These are phyloP conservation scores for Phodopus roborovskii DNA, from an alignment of 2,113 vertebrate genomes.

Conservation along the genomic window DNA sequence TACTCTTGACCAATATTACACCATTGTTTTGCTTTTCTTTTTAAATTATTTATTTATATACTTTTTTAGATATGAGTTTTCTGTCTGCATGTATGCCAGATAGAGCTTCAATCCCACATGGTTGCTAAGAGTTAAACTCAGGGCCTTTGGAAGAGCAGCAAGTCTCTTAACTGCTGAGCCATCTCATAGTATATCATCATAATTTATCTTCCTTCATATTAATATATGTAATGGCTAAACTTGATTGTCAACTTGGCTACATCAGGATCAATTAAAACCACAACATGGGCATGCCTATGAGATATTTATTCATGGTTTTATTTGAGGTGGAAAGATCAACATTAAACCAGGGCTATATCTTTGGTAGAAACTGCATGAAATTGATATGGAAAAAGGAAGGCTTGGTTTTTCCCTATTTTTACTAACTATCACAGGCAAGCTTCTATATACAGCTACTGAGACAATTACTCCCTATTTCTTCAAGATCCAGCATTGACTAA, in stretches of 20 bases:
- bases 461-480: background rate
- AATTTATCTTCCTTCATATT: background rate
- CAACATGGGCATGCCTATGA: background rate
- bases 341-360: background rate
- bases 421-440: background rate
- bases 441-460: background rate
- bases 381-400: background rate
- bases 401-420: background rate
- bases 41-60: too few species aligned
- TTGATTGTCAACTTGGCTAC: background rate
- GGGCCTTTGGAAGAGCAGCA: too few species aligned
- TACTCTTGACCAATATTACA: background rate
- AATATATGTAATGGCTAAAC: background rate
- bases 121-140: too few species aligned
- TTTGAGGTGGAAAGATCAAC: background rate
- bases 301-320: background rate
- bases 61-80: too few species aligned
- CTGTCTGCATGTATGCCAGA: too few species aligned
- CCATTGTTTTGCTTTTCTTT: too few species aligned
- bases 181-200: background rate
- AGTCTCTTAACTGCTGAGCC: too few species aligned
- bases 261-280: background rate
- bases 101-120: too few species aligned
- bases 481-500: background rate
- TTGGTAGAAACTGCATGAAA: background rate